Conservation (phyloP, 1,140 invertebrate species). For the Caenorhabditis remanei region DNA sequence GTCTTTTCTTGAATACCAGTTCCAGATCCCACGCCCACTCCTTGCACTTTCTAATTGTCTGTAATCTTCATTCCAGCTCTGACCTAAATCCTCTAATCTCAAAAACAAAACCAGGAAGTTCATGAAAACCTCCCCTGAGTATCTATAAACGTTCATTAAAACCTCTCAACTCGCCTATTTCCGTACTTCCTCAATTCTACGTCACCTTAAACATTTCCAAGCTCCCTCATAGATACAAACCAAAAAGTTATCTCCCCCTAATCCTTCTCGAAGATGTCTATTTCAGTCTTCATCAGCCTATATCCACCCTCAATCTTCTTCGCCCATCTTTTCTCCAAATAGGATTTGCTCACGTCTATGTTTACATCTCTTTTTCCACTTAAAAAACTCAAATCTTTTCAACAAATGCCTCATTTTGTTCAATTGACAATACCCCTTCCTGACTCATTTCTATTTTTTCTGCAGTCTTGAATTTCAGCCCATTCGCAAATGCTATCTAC, state of each 20-base stretch:
- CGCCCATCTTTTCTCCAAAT: neutral
- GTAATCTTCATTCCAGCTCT: neutral
- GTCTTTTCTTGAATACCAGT: no score
- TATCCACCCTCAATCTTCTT: conserved; percentile 20
- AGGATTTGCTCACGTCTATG: neutral
- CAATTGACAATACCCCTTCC: no score
- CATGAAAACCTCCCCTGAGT: neutral
- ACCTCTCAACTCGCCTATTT: no score
- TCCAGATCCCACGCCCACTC: no score
- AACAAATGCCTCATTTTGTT: no score
- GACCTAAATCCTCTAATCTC: neutral
- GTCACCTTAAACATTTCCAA: no score
- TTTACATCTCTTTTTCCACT: conserved; percentile 6
- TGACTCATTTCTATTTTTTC: no score
- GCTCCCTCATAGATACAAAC: no score
- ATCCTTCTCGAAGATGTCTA: conserved; percentile 7
- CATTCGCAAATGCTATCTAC: neutral
- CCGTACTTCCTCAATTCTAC: no score
- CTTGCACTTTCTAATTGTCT: no score
- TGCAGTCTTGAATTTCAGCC: no score
- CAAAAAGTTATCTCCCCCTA: neutral
- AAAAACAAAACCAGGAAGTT: neutral
- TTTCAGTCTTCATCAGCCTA: neutral
- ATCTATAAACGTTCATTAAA: no score
- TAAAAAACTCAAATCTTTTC: neutral